Conservation (phyloP, 2,113 vertebrate genomes). For the Tamias sibiricus region DNA sequence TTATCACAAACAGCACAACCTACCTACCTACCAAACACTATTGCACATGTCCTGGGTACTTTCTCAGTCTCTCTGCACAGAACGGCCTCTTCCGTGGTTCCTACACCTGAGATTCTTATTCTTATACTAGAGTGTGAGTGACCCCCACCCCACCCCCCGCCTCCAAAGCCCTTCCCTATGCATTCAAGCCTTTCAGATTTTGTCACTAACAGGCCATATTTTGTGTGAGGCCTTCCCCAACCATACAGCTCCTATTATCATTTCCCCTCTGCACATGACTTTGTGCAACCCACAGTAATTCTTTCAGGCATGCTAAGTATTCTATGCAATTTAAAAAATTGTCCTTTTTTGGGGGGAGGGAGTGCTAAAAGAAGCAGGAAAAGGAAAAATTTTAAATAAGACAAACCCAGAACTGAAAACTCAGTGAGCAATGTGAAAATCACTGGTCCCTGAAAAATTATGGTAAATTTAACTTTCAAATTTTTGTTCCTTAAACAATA, state of each 20-base stretch:
- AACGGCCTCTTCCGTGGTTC: not conserved
- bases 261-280: not conserved
- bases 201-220: not conserved
- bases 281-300: not conserved
- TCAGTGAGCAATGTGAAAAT: constrained; percentile 13
- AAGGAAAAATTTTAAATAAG: not conserved
- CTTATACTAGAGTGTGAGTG: not conserved
- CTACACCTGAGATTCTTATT: not conserved
- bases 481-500: not conserved
- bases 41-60: not conserved
- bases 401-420: not conserved
- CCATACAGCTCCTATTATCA: not conserved
- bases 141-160: not conserved
- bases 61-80: not conserved
- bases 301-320: not conserved
- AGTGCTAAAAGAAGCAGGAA: not conserved
- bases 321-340: not conserved
- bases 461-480: not conserved
- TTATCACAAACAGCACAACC: not conserved
- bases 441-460: not conserved
- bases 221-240: not conserved
- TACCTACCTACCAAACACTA: not conserved
- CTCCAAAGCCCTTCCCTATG: not conserved
- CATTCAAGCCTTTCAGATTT: not conserved
- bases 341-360: too few species aligned